Conservation (phyloP, 2,113 vertebrate species). For the Bettongia penicillata region DNA sequence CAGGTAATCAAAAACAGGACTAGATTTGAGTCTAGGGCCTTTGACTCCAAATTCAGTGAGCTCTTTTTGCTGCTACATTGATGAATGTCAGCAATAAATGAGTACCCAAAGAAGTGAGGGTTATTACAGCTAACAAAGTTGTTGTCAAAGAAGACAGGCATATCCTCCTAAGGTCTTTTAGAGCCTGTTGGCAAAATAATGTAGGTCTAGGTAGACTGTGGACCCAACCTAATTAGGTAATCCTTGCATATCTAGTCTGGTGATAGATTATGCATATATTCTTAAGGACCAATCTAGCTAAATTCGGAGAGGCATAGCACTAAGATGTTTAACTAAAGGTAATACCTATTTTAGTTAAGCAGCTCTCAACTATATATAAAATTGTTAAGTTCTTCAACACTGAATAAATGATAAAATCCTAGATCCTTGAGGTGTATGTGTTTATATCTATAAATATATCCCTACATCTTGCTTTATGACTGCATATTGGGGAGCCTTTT, state of each 20-base stretch:
- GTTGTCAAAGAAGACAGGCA: background rate
- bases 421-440: background rate
- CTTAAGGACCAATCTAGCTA: background rate
- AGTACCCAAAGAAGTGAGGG: background rate
- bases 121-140: background rate
- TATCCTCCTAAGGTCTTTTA: background rate
- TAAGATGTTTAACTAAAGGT: background rate
- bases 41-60: background rate
- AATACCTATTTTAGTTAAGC: background rate
- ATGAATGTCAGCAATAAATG: background rate
- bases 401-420: background rate
- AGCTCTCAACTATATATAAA: background rate
- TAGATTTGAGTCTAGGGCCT: background rate
- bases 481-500: background rate
- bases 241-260: background rate
- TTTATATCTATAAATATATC: background rate
- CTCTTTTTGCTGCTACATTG: background rate
- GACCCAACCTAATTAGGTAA: background rate
- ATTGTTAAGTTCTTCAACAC: background rate
- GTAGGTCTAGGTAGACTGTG: background rate
- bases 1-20: background rate
- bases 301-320: background rate
- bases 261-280: background rate
- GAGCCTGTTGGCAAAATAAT: background rate
- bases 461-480: background rate